phyloP scores from a whole-genome alignment of 2,113 vertebrate species.

The Psittacara wagleri region DNA sequence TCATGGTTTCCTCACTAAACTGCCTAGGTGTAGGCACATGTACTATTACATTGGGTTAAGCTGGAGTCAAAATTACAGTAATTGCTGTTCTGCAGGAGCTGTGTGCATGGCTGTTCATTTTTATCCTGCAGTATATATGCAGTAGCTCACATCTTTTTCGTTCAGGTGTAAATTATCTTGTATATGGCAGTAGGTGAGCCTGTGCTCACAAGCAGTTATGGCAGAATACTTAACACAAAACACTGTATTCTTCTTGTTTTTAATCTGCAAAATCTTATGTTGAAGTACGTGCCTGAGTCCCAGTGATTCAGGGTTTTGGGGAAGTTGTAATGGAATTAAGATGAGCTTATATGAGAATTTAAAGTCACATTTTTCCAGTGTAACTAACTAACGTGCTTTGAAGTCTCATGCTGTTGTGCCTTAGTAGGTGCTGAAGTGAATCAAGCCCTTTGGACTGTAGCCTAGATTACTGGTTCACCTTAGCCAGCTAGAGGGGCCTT shows the following conservation, averaged over 20 bases:
- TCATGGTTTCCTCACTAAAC: neutral
- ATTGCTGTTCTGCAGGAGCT: neutral
- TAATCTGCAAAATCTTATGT: neutral
- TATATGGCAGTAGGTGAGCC: neutral
- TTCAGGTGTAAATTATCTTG: neutral
- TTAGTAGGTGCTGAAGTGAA: neutral
- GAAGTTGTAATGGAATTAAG: neutral
- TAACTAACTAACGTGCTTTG: neutral
- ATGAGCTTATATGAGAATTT: neutral
- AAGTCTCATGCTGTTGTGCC: neutral
- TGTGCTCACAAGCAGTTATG: neutral
- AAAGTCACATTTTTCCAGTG: neutral
- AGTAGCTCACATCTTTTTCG: neutral
- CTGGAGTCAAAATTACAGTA: neutral
- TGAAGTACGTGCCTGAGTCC: neutral
- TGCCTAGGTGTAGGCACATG: neutral
- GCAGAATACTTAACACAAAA: neutral
- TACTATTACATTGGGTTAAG: neutral
- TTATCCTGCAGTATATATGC: neutral
- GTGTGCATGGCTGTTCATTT: neutral
- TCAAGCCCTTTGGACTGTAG: neutral
- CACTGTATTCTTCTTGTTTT: neutral
- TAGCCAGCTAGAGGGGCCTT: neutral
- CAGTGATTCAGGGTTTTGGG: neutral
- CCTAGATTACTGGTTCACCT: neutral